Conservation (phyloP, 2,797 vertebrate genomes). For the Mus spretus region DNA sequence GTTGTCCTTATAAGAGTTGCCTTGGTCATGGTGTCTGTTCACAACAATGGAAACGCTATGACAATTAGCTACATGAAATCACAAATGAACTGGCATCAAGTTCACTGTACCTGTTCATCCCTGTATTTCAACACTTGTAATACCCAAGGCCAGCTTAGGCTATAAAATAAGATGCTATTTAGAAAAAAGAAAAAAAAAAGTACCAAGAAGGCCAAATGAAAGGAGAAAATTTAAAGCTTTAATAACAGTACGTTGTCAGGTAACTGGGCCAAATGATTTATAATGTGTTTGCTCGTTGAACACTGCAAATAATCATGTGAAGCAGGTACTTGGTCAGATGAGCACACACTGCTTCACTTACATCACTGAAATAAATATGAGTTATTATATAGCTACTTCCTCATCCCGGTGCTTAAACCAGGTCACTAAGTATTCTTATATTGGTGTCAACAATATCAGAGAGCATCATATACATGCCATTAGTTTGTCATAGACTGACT, state of each 20-base stretch:
- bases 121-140: background rate
- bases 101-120: background rate
- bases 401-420: background rate
- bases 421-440: background rate
- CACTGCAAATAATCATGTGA: constrained; percentile 19
- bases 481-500: background rate
- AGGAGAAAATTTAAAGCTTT: constrained; percentile 31
- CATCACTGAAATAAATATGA: background rate
- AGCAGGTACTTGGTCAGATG: background rate
- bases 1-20: background rate
- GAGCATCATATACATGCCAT: constrained; percentile 7
- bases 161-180: background rate
- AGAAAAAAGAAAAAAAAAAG: background rate
- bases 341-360: background rate
- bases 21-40: background rate
- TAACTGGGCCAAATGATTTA: constrained; percentile 36
- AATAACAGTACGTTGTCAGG: constrained; percentile 5
- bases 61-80: background rate
- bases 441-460: constrained; percentile 35
- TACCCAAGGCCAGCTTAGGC: background rate
- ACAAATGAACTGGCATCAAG: constrained; percentile 5
- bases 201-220: constrained; percentile 57
- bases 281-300: background rate
- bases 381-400: background rate
- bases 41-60: background rate